phyloP scores from a whole-genome alignment of 2,888 invertebrate species.

The Drosophila heteroneura region DNA sequence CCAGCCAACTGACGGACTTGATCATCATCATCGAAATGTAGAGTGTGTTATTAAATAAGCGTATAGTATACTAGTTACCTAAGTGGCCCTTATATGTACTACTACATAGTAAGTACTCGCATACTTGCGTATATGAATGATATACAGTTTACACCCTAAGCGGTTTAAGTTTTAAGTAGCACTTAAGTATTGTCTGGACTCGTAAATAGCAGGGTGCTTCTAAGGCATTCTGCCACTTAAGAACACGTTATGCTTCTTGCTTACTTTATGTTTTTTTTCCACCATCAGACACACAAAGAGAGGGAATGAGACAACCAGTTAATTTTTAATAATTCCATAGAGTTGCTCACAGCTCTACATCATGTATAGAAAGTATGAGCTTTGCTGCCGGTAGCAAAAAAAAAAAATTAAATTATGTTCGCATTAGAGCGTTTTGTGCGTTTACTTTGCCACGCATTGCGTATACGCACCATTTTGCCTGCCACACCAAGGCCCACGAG shows the following conservation, averaged over 20 bases:
- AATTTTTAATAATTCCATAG: slow-evolving; percentile 47
- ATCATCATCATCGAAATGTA: slow-evolving; percentile 82
- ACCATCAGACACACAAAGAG: neutral
- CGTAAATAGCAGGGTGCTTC: slow-evolving; percentile 70
- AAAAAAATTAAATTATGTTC: slow-evolving; percentile 31
- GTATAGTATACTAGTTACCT: slow-evolving; percentile 50
- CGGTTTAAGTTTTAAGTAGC: slow-evolving; percentile 80
- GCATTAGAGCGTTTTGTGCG: slow-evolving; percentile 47
- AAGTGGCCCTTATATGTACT: slow-evolving; percentile 49
- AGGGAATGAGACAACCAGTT: neutral
- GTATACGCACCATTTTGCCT: slow-evolving; percentile 59
- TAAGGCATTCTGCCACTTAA: slow-evolving; percentile 58
- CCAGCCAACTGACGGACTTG: slow-evolving; percentile 69
- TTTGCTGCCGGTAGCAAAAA: slow-evolving; percentile 1
- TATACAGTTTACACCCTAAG: slow-evolving; percentile 65
- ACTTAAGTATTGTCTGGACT: slow-evolving; percentile 75
- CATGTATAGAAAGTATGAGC: slow-evolving; percentile 14
- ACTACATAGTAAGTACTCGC: slow-evolving; percentile 12
- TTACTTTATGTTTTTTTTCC: slow-evolving; percentile 24
- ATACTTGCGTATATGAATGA: slow-evolving; percentile 41
- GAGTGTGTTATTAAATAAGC: slow-evolving; percentile 63
- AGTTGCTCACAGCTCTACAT: slow-evolving; percentile 15
- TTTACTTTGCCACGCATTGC: slow-evolving; percentile 48
- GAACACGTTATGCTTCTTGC: slow-evolving; percentile 56
- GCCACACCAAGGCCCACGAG: neutral